phyloP scores from a whole-genome alignment of 2,113 vertebrate genomes.

The Percina caprodes region DNA sequence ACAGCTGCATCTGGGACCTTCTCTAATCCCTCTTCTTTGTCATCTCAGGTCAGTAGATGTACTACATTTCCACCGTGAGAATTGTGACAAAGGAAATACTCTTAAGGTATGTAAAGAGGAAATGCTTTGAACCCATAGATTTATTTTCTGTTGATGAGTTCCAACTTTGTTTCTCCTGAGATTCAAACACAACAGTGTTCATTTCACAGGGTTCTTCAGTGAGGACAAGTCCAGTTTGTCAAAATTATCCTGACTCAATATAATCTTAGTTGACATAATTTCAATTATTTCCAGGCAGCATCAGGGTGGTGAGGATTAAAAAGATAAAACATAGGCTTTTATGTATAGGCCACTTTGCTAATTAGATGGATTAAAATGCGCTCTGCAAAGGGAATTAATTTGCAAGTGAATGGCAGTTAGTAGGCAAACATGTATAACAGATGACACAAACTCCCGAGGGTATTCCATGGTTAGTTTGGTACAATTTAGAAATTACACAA shows the following conservation, averaged over 20 bases:
- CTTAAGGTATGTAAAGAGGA: conserved; percentile 72
- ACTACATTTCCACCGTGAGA: conserved; percentile 71
- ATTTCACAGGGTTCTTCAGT: conserved; percentile 4
- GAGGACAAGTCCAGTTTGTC: conserved; percentile 44
- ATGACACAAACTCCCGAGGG: conserved; percentile 78
- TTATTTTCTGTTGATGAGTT: conserved; percentile 39
- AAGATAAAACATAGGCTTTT: conserved; percentile 77
- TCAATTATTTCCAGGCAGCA: conserved; percentile 68
- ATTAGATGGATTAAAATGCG: conserved; percentile 83
- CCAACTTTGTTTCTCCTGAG: conserved; percentile 52
- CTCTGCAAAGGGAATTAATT: conserved; percentile 81
- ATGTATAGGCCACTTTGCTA: conserved; percentile 75
- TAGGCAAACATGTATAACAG: conserved; percentile 71
- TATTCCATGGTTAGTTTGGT: conserved; percentile 77
- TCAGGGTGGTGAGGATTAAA: conserved; percentile 72
- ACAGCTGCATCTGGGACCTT: conserved; percentile 59
- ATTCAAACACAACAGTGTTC: conserved; percentile 18
- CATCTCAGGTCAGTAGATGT: conserved; percentile 76
- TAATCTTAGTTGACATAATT: conserved; percentile 59
- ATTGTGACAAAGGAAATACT: conserved; percentile 73
- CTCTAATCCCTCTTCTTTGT: conserved; percentile 77
- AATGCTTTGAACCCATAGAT: conserved; percentile 15
- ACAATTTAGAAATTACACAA: conserved; percentile 85
- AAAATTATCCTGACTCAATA: conserved; percentile 38
- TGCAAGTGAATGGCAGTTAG: conserved; percentile 83